These are phyloP conservation scores for Oxycera nigricornis DNA, from an alignment of 2,888 invertebrate species.

Conservation along the genomic window DNA sequence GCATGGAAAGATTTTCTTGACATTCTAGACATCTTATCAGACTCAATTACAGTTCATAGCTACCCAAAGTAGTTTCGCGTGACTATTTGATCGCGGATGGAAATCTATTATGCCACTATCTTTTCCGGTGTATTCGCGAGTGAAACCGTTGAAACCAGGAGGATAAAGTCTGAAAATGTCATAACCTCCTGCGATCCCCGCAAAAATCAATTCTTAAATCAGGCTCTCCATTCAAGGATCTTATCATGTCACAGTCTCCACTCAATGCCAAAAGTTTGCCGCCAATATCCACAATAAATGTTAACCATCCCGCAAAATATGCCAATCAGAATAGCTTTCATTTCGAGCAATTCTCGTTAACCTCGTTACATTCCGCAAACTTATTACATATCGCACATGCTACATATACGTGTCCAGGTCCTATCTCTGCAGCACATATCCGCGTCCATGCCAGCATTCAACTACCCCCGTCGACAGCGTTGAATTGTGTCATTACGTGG, in stretches of 20 bases:
- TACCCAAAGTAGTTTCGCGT: no score
- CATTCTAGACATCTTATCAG: no score
- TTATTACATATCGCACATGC: slow-evolving; percentile 31
- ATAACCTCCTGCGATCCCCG: not conserved
- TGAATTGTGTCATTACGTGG: slow-evolving; percentile 36
- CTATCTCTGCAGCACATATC: not conserved
- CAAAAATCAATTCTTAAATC: not conserved
- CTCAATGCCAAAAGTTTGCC: slow-evolving; percentile 13
- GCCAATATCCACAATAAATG: slow-evolving; percentile 22
- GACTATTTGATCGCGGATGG: no score
- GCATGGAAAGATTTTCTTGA: no score
- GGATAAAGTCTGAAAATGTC: not conserved
- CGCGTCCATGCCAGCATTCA: not conserved
- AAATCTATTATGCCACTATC: no score
- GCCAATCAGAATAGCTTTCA: slow-evolving; percentile 35
- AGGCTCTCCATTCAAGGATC: not conserved
- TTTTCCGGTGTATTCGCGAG: no score
- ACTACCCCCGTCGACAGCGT: not conserved
- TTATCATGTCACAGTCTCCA: not conserved
- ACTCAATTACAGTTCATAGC: no score
- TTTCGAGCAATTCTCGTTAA: slow-evolving; percentile 33
- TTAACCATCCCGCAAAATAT: slow-evolving; percentile 33
- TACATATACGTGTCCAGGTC: not conserved
- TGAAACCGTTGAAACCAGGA: no score
- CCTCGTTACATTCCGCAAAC: slow-evolving; percentile 34